These are phyloP conservation scores for Drosophila setifemur DNA, from an alignment of 1,140 invertebrate genomes.

Conservation along the genomic window DNA sequence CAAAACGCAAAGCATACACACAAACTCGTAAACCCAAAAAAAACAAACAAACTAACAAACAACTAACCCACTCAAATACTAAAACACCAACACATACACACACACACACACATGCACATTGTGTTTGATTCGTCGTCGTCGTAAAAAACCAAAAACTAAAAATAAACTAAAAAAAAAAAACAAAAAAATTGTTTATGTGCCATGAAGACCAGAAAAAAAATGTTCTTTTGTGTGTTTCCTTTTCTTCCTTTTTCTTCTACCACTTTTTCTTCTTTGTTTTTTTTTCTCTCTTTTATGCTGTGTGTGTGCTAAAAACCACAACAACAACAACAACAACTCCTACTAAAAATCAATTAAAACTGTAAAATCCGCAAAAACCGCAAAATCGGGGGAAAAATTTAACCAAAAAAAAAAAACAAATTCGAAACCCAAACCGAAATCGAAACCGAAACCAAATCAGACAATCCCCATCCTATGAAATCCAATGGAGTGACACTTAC, in stretches of 20 bases:
- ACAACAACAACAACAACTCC: conserved; percentile 30
- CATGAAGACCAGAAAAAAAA: conserved; percentile 55
- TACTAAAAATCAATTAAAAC: conserved; percentile 35
- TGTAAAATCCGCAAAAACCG: conserved; percentile 18
- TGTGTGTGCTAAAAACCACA: conserved; percentile 53
- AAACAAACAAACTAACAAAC: conserved; percentile 25
- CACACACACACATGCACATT: conserved; percentile 19
- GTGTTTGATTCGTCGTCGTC: conserved; percentile 35
- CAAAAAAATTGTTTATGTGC: conserved; percentile 15
- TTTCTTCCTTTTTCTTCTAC: conserved; percentile 81
- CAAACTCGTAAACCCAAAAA: conserved; percentile 11
- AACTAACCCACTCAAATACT: background rate
- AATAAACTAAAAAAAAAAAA: background rate
- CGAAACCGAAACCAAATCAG: conserved; percentile 35
- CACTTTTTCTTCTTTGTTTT: conserved; percentile 73
- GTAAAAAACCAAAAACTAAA: conserved; percentile 6
- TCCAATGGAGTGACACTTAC: conserved; percentile 27
- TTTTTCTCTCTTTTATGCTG: conserved; percentile 78
- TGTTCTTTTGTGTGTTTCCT: conserved; percentile 79
- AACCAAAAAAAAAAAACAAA: conserved; percentile 25
- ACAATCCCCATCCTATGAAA: conserved; percentile 58
- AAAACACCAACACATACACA: conserved; percentile 8
- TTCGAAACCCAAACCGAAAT: conserved; percentile 4
- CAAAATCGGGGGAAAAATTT: too few species aligned
- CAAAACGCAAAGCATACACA: conserved; percentile 2